These are phyloP conservation scores for Apis cerana DNA, from an alignment of 1,140 invertebrate species.

Conservation along the genomic window DNA sequence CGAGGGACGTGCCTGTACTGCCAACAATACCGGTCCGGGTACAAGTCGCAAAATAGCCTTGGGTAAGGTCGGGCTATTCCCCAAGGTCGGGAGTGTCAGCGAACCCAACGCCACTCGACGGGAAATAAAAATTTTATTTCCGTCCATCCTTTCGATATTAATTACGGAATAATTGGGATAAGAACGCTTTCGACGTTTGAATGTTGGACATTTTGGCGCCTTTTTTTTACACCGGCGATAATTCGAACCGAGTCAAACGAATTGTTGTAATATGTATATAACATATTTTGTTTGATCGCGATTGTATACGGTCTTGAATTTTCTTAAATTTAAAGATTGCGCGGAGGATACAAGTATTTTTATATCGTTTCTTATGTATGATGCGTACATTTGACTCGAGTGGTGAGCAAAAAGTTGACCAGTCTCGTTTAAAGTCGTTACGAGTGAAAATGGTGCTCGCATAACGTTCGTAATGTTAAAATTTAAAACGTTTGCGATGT, in stretches of 20 bases:
- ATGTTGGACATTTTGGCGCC: not conserved
- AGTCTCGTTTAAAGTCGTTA: too few species aligned
- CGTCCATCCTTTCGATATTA: not conserved
- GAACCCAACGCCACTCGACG: slow-evolving; percentile 37
- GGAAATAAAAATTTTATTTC: not conserved
- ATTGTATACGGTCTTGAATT: not conserved
- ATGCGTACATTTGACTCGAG: not conserved
- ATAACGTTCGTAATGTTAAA: not conserved
- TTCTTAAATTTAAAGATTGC: not conserved
- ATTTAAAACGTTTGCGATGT: not conserved
- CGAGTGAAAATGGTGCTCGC: not conserved
- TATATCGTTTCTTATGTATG: too few species aligned
- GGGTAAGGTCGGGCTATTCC: slow-evolving; percentile 56
- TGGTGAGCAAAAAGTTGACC: too few species aligned
- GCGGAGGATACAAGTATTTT: not conserved
- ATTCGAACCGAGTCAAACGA: not conserved
- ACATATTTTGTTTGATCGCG: too few species aligned
- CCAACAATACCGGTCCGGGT: slow-evolving; percentile 44
- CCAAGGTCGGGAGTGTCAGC: slow-evolving; percentile 51
- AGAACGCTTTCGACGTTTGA: not conserved
- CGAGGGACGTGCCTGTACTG: slow-evolving; percentile 48
- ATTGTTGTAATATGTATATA: too few species aligned
- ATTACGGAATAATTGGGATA: not conserved
- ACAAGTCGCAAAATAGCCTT: slow-evolving; percentile 62
- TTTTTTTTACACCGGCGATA: too few species aligned